Conservation (phyloP, 2,888 invertebrate species). For the Drosophila infuscata region DNA sequence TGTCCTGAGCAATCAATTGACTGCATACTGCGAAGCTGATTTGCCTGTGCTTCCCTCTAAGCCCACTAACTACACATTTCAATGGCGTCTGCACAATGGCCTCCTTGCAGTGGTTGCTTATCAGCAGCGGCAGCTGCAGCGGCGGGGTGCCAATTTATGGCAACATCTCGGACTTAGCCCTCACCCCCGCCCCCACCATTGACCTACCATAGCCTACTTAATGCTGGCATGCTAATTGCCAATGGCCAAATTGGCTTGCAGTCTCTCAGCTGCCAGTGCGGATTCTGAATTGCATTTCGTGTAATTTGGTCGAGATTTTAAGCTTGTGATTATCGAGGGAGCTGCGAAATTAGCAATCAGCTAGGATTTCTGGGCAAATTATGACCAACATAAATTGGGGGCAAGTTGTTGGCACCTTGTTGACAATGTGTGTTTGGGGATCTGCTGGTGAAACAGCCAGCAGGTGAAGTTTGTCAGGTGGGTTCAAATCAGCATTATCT, state of each 20-base stretch:
- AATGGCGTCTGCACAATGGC: neutral
- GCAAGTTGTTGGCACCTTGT: constrained; percentile 2
- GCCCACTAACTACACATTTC: constrained; percentile 11
- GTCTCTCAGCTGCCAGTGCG: constrained; percentile 6
- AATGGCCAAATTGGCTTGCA: constrained; percentile 39
- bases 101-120: constrained; percentile 24
- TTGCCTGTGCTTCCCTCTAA: neutral
- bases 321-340: constrained; percentile 26
- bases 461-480: neutral
- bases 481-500: too few species aligned
- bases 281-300: constrained; percentile 43
- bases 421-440: neutral
- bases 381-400: neutral
- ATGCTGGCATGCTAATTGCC: constrained; percentile 53
- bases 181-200: neutral
- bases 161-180: constrained; percentile 20
- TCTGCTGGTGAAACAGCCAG: neutral
- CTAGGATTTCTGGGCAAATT: neutral
- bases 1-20: constrained; percentile 41
- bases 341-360: constrained; percentile 2
- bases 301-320: constrained; percentile 51
- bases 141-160: constrained; percentile 47
- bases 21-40: constrained; percentile 9
- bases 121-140: constrained; percentile 5
- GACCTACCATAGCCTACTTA: constrained; percentile 9